Evolutionary conservation across 2,888 invertebrate species (phyloP), one percentile per base, ranked within the genome.

Genomic region (Villa cingulata): DNA sequence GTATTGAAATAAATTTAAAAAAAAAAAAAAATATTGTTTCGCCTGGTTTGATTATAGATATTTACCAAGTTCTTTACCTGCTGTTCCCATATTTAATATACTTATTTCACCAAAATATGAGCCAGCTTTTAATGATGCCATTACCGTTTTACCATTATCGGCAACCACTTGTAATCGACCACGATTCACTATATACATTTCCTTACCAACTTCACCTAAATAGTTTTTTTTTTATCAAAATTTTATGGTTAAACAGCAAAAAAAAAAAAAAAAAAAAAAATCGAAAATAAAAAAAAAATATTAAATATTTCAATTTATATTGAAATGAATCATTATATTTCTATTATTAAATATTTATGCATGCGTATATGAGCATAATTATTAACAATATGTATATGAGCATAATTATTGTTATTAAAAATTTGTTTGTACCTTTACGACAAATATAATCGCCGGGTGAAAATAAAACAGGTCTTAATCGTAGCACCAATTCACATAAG

Each of bases 91-190:
- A 80, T 94, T 94, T 73, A 97, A 83, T 75, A 97, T 95, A 77
- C 91, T 92, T 77, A 97, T 97, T 80, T 97, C 97, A 66, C 97
- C 97, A 76, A 97, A 97, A 81, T 97, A 97, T 72, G 94, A 94
- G 72, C 96, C 97, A 62, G 96, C 95, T 74, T 92, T 91, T 65
- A 97, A 80, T 57, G 94, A 95, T 63, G 96, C 96, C 71, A 97
- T 78, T 57, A 96, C 94, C 46, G 92, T 91, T 72, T 90, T 85
- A 58, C 91, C 91, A 72, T 92, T 90, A 74, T 94, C 91, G 53
- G 85, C 92, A 58, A 90, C 94, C 70, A 90, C 96, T 76, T 86
- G 92, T 63, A 94, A 80, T 59, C 90, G 80, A 55, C 97, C 96
- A 60, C 95, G 78, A 74, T 94, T 96, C 59, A 97, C 96, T 75